Conservation (phyloP, 2,888 invertebrate genomes). For the Cheilosia pagana region DNA sequence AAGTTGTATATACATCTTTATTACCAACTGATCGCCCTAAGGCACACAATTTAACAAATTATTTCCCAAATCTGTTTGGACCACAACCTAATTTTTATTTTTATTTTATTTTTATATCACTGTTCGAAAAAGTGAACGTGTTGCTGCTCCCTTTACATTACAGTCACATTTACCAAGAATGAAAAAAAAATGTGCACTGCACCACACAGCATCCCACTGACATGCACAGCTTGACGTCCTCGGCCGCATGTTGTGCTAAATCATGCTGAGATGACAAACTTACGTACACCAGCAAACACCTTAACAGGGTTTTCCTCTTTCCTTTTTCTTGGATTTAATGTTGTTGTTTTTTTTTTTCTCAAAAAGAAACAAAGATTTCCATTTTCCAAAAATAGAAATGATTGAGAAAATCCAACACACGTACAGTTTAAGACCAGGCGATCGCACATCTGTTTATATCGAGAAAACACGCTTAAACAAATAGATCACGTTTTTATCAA, state of each 20-base stretch:
- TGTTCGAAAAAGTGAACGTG: slow-evolving; percentile 4
- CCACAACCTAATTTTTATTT: slow-evolving; percentile 22
- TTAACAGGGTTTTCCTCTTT: slow-evolving; percentile 21
- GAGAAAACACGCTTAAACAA: slow-evolving; percentile 72
- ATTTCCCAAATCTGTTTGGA: slow-evolving; percentile 41
- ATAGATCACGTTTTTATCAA: slow-evolving; percentile 74
- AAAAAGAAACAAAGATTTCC: slow-evolving; percentile 30
- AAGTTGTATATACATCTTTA: slow-evolving; percentile 13
- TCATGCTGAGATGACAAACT: slow-evolving; percentile 74
- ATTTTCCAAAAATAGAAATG: slow-evolving; percentile 71
- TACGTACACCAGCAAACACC: slow-evolving; percentile 31
- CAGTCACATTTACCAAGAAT: background rate
- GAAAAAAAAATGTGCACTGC: slow-evolving; percentile 31
- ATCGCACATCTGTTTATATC: slow-evolving; percentile 63
- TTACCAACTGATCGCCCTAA: slow-evolving; percentile 13
- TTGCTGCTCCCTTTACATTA: slow-evolving; percentile 31
- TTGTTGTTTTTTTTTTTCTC: too few relatives aligned
- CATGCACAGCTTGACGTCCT: slow-evolving; percentile 68
- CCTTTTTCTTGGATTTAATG: slow-evolving; percentile 11
- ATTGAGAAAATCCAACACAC: slow-evolving; percentile 49
- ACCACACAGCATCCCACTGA: slow-evolving; percentile 50
- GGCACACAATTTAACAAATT: slow-evolving; percentile 29
- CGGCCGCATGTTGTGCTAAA: slow-evolving; percentile 65
- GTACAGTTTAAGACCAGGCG: background rate
- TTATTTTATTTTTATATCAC: background rate